Evolutionary conservation across 2,797 vertebrate genomes (phyloP).

Genomic region (Oreochromis grahami): DNA sequence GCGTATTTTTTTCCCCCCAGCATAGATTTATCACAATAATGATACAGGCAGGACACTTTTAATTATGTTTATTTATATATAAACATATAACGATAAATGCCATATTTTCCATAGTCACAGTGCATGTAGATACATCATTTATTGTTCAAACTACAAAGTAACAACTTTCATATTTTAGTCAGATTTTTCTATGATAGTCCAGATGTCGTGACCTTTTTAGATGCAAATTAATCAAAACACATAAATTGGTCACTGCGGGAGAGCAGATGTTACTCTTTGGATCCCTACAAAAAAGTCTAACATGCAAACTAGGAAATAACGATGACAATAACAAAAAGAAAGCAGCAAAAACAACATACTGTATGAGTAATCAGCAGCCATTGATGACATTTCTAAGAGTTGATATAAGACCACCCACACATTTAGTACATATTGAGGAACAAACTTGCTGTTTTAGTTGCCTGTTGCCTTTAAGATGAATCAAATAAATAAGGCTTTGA

Average conservation of each 20-base stretch:
- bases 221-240: not conserved
- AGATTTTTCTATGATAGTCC: not conserved
- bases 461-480: not conserved
- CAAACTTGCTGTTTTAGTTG: not conserved
- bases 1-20: not conserved
- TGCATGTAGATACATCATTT: not conserved
- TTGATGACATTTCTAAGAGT: not conserved
- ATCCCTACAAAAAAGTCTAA: not conserved
- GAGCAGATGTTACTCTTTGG: not conserved
- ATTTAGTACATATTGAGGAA: constrained; percentile 1
- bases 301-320: not conserved
- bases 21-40: not conserved
- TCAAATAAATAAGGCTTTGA: not conserved
- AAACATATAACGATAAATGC: not conserved
- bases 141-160: not conserved
- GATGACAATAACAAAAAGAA: not conserved
- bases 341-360: not conserved
- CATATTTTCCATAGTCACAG: not conserved
- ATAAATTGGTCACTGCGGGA: not conserved
- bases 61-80: not conserved
- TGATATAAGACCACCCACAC: not conserved
- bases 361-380: not conserved
- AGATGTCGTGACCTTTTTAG: not conserved
- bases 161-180: not conserved
- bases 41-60: not conserved